phyloP scores from a whole-genome alignment of 2,113 vertebrate species.

The Romanogobio albipinnatus region DNA sequence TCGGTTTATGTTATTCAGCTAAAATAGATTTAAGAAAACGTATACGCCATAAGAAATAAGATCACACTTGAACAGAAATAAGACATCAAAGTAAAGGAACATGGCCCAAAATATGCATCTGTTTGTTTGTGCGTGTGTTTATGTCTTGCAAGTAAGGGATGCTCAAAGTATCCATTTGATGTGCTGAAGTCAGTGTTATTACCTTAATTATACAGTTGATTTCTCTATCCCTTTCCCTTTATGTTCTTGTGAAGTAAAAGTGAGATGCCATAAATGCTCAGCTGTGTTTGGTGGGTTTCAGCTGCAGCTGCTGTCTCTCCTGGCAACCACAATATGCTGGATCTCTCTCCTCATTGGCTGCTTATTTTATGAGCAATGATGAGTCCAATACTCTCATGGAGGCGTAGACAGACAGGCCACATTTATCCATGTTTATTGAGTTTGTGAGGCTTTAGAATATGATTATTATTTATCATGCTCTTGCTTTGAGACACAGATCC shows the following conservation, averaged over 20 bases:
- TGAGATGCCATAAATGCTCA: constrained; percentile 17
- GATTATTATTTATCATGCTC: constrained; percentile 52
- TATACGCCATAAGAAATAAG: not conserved
- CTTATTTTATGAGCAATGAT: constrained; percentile 27
- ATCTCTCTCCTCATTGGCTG: constrained; percentile 27
- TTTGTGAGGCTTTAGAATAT: constrained; percentile 45
- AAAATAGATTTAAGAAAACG: not conserved
- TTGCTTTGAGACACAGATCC: constrained; percentile 11
- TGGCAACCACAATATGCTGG: constrained; percentile 19
- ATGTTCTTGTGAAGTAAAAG: not conserved
- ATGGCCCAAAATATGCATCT: constrained; percentile 19
- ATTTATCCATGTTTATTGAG: constrained; percentile 44
- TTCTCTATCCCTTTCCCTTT: not conserved
- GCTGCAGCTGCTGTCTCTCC: constrained; percentile 37
- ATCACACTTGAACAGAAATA: not conserved
- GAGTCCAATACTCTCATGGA: not conserved
- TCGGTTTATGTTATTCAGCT: constrained; percentile 4
- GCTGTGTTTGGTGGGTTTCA: constrained; percentile 42
- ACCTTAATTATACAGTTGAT: constrained; percentile 1
- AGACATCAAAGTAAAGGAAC: not conserved
- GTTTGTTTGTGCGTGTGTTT: constrained; percentile 49
- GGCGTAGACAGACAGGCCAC: constrained; percentile 6
- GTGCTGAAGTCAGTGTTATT: constrained; percentile 21
- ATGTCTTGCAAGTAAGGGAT: not conserved
- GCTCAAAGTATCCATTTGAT: not conserved